phyloP scores from a whole-genome alignment of 2,797 vertebrate genomes.

The Helicolenus hilgendorfi region DNA sequence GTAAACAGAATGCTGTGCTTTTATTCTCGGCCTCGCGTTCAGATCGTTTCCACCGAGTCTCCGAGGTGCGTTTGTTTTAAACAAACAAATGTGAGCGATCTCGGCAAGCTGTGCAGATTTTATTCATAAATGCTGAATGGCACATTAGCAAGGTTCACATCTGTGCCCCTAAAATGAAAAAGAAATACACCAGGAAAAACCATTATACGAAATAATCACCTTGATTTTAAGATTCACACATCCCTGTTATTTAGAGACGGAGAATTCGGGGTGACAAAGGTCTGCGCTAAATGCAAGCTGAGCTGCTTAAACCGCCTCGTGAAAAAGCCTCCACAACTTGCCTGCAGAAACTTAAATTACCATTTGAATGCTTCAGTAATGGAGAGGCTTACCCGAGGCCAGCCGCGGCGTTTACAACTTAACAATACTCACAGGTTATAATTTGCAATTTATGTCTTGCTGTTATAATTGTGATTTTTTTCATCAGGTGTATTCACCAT shows the following conservation, averaged over 20 bases:
- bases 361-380: slow-evolving; percentile 35
- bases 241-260: slow-evolving; percentile 20
- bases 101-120: not conserved
- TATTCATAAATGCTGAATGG: slow-evolving; percentile 27
- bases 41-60: not conserved
- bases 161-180: not conserved
- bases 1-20: slow-evolving; percentile 6
- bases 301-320: not conserved
- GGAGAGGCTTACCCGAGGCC: slow-evolving; percentile 4
- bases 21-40: not conserved
- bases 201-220: not conserved
- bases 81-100: slow-evolving; percentile 21
- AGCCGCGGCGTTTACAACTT: not conserved
- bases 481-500: slow-evolving; percentile 13
- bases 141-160: slow-evolving; percentile 3
- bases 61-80: not conserved
- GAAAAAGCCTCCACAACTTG: slow-evolving; percentile 15
- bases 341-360: slow-evolving; percentile 31
- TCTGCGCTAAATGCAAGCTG: slow-evolving; percentile 3
- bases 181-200: not conserved
- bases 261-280: slow-evolving; percentile 14
- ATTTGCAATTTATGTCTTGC: slow-evolving; percentile 16
- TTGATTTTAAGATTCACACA: not conserved
- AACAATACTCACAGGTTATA: not conserved
- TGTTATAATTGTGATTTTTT: slow-evolving; percentile 9